These are phyloP conservation scores for Apostichopus leukothele DNA, from an alignment of 53 echinoderm and acorn worm genomes.

Conservation along the genomic window DNA sequence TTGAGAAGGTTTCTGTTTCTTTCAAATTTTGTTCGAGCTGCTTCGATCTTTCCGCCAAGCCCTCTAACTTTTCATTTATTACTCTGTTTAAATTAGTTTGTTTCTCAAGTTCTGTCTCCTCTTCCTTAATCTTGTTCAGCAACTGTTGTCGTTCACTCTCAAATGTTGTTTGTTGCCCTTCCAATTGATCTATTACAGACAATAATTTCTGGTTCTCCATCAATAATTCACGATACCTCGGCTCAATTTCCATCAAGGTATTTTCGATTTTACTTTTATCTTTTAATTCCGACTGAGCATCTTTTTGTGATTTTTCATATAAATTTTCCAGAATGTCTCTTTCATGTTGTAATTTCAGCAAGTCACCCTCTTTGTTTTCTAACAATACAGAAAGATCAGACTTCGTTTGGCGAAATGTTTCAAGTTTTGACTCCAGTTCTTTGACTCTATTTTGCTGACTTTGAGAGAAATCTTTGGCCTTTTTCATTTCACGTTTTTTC, in stretches of 20 bases:
- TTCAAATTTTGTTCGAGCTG: conserved; percentile 62
- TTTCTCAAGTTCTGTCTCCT: background rate
- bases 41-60: conserved; percentile 66
- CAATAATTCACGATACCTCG: conserved; percentile 16
- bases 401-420: background rate
- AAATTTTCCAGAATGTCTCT: conserved; percentile 17
- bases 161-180: background rate
- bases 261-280: conserved; percentile 1
- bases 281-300: background rate
- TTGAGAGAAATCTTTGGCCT: background rate
- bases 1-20: background rate
- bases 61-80: conserved; percentile 62
- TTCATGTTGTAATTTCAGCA: conserved; percentile 29
- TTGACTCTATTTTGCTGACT: background rate
- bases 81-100: background rate
- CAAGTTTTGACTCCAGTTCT: background rate
- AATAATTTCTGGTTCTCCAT: conserved; percentile 23
- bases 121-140: background rate
- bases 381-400: background rate
- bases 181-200: background rate
- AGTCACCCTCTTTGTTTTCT: background rate
- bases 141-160: background rate
- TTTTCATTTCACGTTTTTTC: background rate
- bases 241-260: conserved; percentile 8
- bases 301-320: conserved; percentile 14